A percentile compares a stretch with the other conserved stretches of the same genome.
Conservation (phyloP, 2,797 vertebrate genomes). For the Pagetopsis macropterus region DNA sequence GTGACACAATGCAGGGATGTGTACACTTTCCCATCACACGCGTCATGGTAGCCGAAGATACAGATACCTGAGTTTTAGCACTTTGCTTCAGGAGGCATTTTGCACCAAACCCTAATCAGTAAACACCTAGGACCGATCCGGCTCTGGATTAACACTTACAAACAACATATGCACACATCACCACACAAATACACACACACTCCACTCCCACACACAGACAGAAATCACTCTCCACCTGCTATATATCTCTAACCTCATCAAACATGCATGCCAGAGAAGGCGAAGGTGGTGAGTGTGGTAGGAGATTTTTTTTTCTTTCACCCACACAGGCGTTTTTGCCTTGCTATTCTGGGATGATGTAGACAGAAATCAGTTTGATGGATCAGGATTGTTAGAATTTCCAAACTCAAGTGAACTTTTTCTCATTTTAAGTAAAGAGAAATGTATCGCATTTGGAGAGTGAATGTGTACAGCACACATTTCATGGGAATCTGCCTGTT, state of each 20-base stretch:
- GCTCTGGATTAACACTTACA: slow-evolving; percentile 44
- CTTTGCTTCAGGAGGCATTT: slow-evolving; percentile 11
- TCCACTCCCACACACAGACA: slow-evolving; percentile 32
- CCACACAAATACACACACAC: slow-evolving; percentile 13
- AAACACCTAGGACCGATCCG: slow-evolving; percentile 42
- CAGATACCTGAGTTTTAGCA: slow-evolving; percentile 25
- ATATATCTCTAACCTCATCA: slow-evolving; percentile 70
- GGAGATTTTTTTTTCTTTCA: slow-evolving; percentile 37
- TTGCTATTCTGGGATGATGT: slow-evolving; percentile 39
- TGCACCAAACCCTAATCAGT: slow-evolving; percentile 38
- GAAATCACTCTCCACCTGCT: slow-evolving; percentile 51
- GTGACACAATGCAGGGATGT: slow-evolving; percentile 26
- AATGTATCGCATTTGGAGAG: neutral
- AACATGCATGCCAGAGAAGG: slow-evolving; percentile 63
- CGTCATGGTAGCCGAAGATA: slow-evolving; percentile 6
- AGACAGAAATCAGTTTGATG: slow-evolving; percentile 30
- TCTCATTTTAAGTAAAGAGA: neutral
- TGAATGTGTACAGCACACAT: neutral
- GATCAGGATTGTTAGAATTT: slow-evolving; percentile 23
- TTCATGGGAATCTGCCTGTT: neutral
- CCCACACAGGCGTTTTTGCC: slow-evolving; percentile 32
- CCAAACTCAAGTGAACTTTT: slow-evolving; percentile 27
- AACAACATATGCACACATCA: slow-evolving; percentile 39
- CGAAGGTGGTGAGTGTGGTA: slow-evolving; percentile 51
- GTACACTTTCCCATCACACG: slow-evolving; percentile 26